Evolutionary conservation across 2,888 invertebrate genomes (phyloP).

Genomic region (Troilus luridus): DNA sequence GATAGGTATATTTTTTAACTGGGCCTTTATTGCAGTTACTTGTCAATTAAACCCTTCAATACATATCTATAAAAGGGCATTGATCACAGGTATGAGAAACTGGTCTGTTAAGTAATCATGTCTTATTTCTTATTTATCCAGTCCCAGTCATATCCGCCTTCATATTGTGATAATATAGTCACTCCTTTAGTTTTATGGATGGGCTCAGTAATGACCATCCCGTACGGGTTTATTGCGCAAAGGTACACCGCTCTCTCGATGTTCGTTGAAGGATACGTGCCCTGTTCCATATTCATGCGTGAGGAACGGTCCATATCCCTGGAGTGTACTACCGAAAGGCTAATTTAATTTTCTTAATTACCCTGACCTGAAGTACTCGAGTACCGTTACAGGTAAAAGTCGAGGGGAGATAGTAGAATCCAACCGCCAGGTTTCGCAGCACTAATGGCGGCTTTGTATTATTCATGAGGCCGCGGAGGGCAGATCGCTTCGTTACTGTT

Average conservation of each 20-base stretch:
- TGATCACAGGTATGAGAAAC: not conserved
- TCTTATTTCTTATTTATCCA: not conserved
- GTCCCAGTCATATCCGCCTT: not conserved
- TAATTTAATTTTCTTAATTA: not conserved
- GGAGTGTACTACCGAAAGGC: not conserved
- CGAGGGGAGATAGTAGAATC: not conserved
- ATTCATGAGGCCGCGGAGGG: conserved; percentile 16
- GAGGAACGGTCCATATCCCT: not conserved
- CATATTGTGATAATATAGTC: not conserved
- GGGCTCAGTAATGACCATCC: not conserved
- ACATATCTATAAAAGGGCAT: no score
- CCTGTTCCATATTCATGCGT: not conserved
- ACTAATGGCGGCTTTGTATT: not conserved
- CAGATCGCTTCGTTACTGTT: not conserved
- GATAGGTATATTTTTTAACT: not conserved
- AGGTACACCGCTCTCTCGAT: not conserved
- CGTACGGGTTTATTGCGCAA: not conserved
- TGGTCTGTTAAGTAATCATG: not conserved
- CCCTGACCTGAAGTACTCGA: not conserved
- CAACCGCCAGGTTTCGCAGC: not conserved
- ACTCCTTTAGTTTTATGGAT: not conserved
- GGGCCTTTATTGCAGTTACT: not conserved
- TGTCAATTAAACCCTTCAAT: not conserved
- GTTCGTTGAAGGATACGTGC: not conserved
- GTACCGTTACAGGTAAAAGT: not conserved